A percentile compares a stretch with the other conserved stretches of the same genome.
Conservation (phyloP, 2,888 invertebrate species). For the Napeogenes sylphis region DNA sequence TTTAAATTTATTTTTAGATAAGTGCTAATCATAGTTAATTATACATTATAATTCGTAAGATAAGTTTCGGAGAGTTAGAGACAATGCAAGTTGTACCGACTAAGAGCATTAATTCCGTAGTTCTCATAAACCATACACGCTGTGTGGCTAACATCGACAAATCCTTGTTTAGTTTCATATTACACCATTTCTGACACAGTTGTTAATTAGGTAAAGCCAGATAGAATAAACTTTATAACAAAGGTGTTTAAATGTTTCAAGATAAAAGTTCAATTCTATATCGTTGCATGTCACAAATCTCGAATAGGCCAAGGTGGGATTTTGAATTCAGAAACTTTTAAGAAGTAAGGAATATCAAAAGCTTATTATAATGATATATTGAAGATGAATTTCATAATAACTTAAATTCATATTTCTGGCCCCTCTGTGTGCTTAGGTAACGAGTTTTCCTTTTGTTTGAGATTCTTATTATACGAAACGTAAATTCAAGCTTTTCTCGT, state of each 20-base stretch:
- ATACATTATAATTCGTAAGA: neutral
- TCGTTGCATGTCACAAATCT: constrained; percentile 22
- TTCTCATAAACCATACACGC: neutral
- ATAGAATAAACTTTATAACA: constrained; percentile 9
- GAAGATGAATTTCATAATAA: constrained; percentile 15
- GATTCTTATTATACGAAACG: constrained; percentile 15
- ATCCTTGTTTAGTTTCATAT: constrained; percentile 10
- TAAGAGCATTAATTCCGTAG: neutral
- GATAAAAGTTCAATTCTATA: neutral
- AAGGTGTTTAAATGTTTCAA: neutral
- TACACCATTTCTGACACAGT: constrained; percentile 11
- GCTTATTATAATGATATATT: constrained; percentile 21
- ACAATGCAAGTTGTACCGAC: neutral
- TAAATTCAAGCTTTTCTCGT: constrained; percentile 13
- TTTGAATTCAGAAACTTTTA: constrained; percentile 18
- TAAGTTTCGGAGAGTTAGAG: neutral
- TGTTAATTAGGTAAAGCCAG: constrained; percentile 12
- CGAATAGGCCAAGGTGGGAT: constrained; percentile 14
- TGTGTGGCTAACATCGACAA: constrained; percentile 12
- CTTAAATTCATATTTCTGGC: neutral
- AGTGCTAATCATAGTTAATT: neutral
- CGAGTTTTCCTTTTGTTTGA: constrained; percentile 13
- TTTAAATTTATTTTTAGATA: neutral
- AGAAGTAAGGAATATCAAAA: constrained; percentile 16
- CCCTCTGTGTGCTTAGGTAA: constrained; percentile 13